Percentiles rank a stretch among this genome's conserved stretches.
Conservation (phyloP, 1,140 invertebrate genomes). For the Drosophila pallidifrons region DNA sequence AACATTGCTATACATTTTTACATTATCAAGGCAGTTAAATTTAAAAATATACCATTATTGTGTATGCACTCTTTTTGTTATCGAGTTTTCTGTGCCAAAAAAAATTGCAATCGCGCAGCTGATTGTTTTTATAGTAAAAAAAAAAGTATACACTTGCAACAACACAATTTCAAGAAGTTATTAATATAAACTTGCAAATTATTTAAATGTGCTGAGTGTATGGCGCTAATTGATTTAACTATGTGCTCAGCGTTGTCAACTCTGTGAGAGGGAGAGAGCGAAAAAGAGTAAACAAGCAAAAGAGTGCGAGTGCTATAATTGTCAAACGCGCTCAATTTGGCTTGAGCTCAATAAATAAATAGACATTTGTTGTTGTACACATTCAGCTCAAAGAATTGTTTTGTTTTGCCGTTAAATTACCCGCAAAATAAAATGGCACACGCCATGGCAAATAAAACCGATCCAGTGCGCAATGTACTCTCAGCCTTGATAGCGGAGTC, state of each 20-base stretch:
- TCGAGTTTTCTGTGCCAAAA: too few relatives aligned
- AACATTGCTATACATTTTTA: too few relatives aligned
- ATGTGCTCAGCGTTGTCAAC: conserved; percentile 25
- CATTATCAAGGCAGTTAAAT: too few relatives aligned
- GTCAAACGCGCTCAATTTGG: conserved; percentile 41
- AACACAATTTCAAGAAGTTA: not conserved
- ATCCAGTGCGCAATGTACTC: conserved; percentile 60
- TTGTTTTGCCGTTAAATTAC: conserved; percentile 35
- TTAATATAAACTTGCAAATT: too few relatives aligned
- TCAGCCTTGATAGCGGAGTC: conserved; percentile 56
- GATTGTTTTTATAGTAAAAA: too few relatives aligned
- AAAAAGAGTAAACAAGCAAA: not conserved
- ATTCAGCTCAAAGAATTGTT: conserved; percentile 9
- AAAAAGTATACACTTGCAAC: not conserved
- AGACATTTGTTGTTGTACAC: conserved; percentile 28
- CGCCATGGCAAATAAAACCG: conserved; percentile 40
- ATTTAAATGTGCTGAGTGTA: too few relatives aligned
- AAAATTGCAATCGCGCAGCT: too few relatives aligned
- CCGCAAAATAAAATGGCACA: conserved; percentile 22
- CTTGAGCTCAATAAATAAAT: conserved; percentile 7
- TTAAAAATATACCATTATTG: too few relatives aligned
- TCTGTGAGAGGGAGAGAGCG: conserved; percentile 4
- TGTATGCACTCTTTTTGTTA: too few relatives aligned
- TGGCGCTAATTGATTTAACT: not conserved
- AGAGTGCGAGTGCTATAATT: conserved; percentile 28